Percentiles rank a stretch among this genome's conserved stretches.
phyloP scores from a whole-genome alignment of 2,888 invertebrate genomes.

The Trachelus troglodyta region DNA sequence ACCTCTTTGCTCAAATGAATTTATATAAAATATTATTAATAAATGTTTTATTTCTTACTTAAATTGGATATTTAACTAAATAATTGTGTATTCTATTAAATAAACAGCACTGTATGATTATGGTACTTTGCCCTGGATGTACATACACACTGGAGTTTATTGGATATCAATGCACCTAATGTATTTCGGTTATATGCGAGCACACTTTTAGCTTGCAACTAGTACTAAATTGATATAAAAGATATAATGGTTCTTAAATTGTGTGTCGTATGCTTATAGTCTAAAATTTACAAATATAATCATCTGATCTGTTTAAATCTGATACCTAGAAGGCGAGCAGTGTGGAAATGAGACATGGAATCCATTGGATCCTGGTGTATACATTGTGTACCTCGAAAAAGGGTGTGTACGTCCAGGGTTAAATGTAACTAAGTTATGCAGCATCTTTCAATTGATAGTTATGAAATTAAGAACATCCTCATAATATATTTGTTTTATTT shows the following conservation, averaged over 20 bases:
- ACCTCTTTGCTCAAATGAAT: not conserved
- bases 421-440: not conserved
- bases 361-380: not conserved
- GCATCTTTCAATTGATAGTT: not conserved
- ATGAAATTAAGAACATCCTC: not conserved
- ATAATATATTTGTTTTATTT: constrained; percentile 24
- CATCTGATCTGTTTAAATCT: not conserved
- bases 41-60: not conserved
- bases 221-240: not conserved
- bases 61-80: not conserved
- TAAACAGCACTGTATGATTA: not conserved
- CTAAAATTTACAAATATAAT: not conserved
- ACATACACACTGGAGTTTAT: not conserved
- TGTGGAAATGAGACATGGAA: not conserved
- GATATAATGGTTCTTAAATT: not conserved
- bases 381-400: not conserved
- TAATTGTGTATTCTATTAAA: not conserved
- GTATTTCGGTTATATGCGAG: not conserved
- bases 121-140: not conserved
- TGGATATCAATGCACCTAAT: not conserved
- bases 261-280: not conserved
- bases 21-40: not conserved
- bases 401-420: not conserved
- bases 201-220: not conserved
- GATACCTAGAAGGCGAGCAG: not conserved